phyloP scores from a whole-genome alignment of 35 echinoderm and acorn worm genomes.

The Hemicentrotus pulcherrimus region DNA sequence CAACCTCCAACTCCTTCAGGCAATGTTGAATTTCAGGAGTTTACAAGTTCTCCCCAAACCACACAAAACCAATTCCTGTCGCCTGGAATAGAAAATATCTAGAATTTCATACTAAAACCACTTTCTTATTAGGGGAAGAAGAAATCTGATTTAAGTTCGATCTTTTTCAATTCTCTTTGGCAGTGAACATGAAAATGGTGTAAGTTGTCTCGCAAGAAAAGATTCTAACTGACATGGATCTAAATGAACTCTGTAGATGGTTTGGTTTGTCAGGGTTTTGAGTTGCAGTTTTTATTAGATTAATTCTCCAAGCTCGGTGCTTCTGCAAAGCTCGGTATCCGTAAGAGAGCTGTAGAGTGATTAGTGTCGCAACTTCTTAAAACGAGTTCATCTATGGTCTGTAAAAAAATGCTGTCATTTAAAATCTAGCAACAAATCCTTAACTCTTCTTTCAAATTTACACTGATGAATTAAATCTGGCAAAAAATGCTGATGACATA shows the following conservation, averaged over 20 bases:
- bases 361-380: not conserved
- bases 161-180: too few relatives aligned
- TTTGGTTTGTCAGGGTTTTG: not conserved
- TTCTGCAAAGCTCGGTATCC: not conserved
- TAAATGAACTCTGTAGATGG: not conserved
- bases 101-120: not conserved
- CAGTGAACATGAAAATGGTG: too few relatives aligned
- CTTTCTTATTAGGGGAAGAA: too few relatives aligned
- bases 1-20: not conserved
- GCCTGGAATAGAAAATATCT: not conserved
- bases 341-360: not conserved
- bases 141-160: too few relatives aligned
- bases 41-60: not conserved
- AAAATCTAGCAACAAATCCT: not conserved
- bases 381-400: not conserved
- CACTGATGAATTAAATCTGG: not conserved
- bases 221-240: not conserved
- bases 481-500: not conserved
- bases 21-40: not conserved
- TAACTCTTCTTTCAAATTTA: not conserved
- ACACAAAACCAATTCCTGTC: not conserved
- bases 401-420: not conserved
- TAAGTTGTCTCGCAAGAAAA: not conserved
- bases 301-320: not conserved
- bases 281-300: not conserved